Evolutionary conservation across 2,797 vertebrate genomes (phyloP).

Genomic region (Pantherophis vulpinus): DNA sequence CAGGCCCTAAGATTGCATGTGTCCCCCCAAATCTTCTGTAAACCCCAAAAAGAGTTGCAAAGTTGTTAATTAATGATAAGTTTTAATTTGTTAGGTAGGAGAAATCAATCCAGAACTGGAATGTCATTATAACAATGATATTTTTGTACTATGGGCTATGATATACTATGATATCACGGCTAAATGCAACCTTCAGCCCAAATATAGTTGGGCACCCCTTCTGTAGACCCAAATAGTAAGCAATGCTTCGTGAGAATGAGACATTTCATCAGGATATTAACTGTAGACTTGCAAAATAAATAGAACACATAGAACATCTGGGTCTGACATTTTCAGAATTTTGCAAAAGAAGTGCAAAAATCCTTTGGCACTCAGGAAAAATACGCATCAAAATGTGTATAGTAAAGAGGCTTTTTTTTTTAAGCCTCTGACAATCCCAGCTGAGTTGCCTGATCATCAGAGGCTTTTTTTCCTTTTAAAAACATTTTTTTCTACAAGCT

Average conservation of each 20-base stretch:
- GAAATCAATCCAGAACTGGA: neutral
- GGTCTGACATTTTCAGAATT: neutral
- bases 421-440: no score
- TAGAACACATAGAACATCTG: neutral
- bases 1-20: neutral
- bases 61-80: neutral
- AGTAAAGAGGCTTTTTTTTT: neutral
- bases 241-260: neutral
- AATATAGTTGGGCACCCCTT: no score
- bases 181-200: neutral
- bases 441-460: no score
- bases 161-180: rapidly evolving
- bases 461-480: no score
- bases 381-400: neutral
- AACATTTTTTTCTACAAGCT: no score
- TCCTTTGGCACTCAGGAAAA: neutral
- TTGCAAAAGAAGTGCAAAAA: neutral
- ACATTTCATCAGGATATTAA: neutral
- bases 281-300: neutral
- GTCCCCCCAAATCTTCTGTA: neutral
- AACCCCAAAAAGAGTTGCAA: neutral
- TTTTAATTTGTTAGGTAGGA: neutral
- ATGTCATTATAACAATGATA: neutral
- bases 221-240: neutral
- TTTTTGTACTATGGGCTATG: neutral